A percentile compares a stretch with the other conserved stretches of the same genome.
Conservation (phyloP, 1,140 invertebrate species). For the Oryctes rhinoceros region DNA sequence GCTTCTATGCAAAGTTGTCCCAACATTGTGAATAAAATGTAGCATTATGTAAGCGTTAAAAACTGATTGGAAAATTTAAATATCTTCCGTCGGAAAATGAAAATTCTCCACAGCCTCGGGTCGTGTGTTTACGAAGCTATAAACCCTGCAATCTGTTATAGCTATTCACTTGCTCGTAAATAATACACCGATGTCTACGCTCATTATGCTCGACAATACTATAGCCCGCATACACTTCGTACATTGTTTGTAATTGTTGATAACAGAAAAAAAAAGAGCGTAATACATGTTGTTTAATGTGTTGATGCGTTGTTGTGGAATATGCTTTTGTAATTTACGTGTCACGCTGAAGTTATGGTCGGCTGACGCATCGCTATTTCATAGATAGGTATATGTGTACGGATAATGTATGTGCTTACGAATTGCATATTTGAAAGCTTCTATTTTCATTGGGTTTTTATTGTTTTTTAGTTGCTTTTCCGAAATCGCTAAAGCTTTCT, state of each 20-base stretch:
- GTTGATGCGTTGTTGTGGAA: not conserved
- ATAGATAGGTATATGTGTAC: not conserved
- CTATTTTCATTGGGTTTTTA: too few relatives aligned
- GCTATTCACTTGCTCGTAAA: conserved; percentile 1
- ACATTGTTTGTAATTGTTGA: conserved; percentile 14
- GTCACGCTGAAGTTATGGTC: not conserved
- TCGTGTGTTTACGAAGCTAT: conserved; percentile 24
- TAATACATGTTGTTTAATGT: not conserved
- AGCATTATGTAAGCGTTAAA: not conserved
- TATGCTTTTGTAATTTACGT: not conserved
- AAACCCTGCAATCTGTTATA: not conserved
- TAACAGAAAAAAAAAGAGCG: not conserved
- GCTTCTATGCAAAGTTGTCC: not conserved
- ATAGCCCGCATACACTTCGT: not conserved
- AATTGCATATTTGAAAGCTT: too few relatives aligned
- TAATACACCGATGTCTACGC: not conserved
- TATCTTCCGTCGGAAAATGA: not conserved
- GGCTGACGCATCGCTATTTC: not conserved
- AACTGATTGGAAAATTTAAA: conserved; percentile 5
- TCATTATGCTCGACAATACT: not conserved
- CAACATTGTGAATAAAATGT: conserved; percentile 22
- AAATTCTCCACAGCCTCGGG: not conserved
- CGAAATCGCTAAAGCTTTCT: too few relatives aligned
- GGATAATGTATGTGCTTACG: too few relatives aligned
- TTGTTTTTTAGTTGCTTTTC: too few relatives aligned